Evolutionary conservation across 2,888 invertebrate genomes (phyloP).

Genomic region (Patella depressa): DNA sequence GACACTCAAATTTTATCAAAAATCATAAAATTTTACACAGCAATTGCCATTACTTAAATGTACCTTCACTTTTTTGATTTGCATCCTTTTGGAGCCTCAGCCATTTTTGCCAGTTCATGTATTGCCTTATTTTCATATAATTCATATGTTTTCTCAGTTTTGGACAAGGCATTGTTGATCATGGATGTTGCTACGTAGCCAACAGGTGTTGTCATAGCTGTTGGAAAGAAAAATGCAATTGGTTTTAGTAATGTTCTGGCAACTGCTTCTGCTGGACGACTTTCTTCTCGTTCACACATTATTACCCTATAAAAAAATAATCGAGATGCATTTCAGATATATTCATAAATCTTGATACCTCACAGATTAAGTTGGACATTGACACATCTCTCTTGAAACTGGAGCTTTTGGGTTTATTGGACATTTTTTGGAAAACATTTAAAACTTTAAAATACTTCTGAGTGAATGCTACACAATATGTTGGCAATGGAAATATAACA

Average conservation of each 20-base stretch:
- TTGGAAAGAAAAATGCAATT: conserved; percentile 62
- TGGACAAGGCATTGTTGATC: conserved; percentile 57
- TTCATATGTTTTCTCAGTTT: conserved; percentile 45
- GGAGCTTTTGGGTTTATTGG: too few relatives aligned
- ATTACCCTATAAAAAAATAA: conserved; percentile 56
- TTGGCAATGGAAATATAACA: too few relatives aligned
- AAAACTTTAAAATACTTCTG: too few relatives aligned
- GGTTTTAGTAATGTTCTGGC: conserved; percentile 60
- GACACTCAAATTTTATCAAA: too few relatives aligned
- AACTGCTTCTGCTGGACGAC: conserved; percentile 58
- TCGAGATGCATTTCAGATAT: background rate
- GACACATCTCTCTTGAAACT: too few relatives aligned
- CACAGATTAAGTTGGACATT: too few relatives aligned
- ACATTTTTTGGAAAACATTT: too few relatives aligned
- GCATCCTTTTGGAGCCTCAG: conserved; percentile 6
- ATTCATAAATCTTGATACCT: background rate
- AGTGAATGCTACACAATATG: too few relatives aligned
- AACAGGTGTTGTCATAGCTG: conserved; percentile 63
- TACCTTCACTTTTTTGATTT: background rate
- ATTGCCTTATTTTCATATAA: conserved; percentile 66
- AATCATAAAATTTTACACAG: too few relatives aligned
- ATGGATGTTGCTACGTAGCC: conserved; percentile 64
- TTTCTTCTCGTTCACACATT: conserved; percentile 63
- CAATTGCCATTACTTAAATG: too few relatives aligned
- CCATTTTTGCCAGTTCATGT: conserved; percentile 55